Evolutionary conservation across 2,797 vertebrate genomes (phyloP).

Genomic region (Danio aesculapii): DNA sequence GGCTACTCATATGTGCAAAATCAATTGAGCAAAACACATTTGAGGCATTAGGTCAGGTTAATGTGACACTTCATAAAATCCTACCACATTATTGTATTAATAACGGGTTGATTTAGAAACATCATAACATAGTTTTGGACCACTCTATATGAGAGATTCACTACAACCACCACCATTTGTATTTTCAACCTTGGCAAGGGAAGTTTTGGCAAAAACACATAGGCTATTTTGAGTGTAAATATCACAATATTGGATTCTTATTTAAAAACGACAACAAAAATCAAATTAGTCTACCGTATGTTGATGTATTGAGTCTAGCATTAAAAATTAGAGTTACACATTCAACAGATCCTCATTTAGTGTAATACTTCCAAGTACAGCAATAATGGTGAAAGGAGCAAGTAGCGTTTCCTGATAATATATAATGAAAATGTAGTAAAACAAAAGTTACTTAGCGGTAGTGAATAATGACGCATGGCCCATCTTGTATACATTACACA

Average conservation of each 20-base stretch:
- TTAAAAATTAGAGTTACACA: constrained; percentile 39
- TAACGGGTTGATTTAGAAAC: constrained; percentile 34
- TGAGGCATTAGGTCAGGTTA: constrained; percentile 47
- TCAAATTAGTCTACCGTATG: constrained; percentile 9
- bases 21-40: constrained; percentile 33
- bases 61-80: constrained; percentile 47
- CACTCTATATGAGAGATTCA: constrained; percentile 6
- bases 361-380: constrained; percentile 47
- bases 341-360: constrained; percentile 45
- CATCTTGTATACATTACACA: constrained; percentile 35
- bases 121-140: constrained; percentile 28
- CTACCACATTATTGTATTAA: constrained; percentile 1
- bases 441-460: constrained; percentile 41
- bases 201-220: constrained; percentile 36
- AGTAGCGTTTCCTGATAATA: constrained; percentile 41
- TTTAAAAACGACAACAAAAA: constrained; percentile 29
- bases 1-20: constrained; percentile 49
- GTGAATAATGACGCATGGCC: constrained; percentile 30
- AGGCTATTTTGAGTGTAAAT: constrained; percentile 7
- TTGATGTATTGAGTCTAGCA: constrained; percentile 29
- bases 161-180: constrained; percentile 21
- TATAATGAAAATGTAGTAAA: constrained; percentile 42
- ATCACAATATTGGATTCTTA: constrained; percentile 24
- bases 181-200: constrained; percentile 27
- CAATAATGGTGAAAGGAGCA: constrained; percentile 39